Conservation (phyloP, 2,797 vertebrate genomes). For the Sternarchorhynchus goeldii region DNA sequence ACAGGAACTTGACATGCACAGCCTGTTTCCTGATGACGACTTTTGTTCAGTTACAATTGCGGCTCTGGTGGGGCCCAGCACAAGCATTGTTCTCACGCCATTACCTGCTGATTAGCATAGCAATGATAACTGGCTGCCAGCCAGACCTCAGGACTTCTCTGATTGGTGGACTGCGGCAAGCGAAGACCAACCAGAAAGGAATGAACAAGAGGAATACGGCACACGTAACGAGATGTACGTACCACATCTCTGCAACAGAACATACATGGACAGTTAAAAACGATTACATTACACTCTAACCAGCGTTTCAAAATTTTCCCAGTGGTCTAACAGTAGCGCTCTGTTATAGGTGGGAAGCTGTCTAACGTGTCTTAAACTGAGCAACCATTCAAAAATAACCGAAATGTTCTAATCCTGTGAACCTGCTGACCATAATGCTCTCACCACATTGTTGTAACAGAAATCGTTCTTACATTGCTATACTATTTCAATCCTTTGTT, state of each 20-base stretch:
- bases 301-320: not conserved
- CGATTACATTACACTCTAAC: not conserved
- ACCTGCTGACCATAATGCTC: not conserved
- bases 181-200: slow-evolving; percentile 86
- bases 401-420: too few species aligned
- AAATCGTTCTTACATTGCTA: not conserved
- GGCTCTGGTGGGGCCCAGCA: not conserved
- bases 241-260: slow-evolving; percentile 76
- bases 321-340: not conserved
- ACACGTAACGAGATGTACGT: slow-evolving; percentile 83
- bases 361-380: too few species aligned
- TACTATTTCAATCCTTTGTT: slow-evolving; percentile 37
- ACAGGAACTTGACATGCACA: not conserved
- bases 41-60: not conserved
- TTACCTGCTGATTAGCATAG: slow-evolving; percentile 97
- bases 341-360: not conserved
- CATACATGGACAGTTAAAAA: slow-evolving; percentile 4
- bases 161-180: slow-evolving; percentile 80
- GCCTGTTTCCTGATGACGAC: not conserved
- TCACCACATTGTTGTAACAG: not conserved
- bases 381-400: too few species aligned
- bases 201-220: slow-evolving; percentile 81
- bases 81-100: not conserved
- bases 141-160: slow-evolving; percentile 86
- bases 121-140: slow-evolving; percentile 93